Evolutionary conservation across 1,140 invertebrate species (phyloP).

Genomic region (Lepidurus packardi): DNA sequence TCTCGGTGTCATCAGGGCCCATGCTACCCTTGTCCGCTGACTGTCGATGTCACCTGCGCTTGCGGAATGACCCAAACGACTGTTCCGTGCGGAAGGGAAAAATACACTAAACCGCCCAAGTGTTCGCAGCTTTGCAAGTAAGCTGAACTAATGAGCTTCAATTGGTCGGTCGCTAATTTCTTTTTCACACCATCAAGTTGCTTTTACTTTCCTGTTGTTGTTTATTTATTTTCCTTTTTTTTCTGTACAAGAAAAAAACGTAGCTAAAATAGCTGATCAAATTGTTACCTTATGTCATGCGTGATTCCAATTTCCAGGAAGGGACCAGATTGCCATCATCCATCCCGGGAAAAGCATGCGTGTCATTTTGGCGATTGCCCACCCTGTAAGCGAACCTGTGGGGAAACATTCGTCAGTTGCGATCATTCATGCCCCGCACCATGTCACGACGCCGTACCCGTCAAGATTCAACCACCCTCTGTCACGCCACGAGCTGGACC

Average conservation of each 20-base stretch:
- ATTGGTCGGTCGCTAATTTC: too few relatives aligned
- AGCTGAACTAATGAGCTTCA: conserved; percentile 35
- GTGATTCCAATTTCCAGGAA: conserved; percentile 48
- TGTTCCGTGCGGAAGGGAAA: conserved; percentile 79
- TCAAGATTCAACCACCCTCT: conserved; percentile 50
- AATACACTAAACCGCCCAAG: conserved; percentile 66
- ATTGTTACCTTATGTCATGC: neutral
- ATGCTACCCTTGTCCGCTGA: conserved; percentile 82
- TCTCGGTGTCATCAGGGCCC: conserved; percentile 78
- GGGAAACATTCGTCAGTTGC: conserved; percentile 57
- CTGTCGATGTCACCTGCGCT: conserved; percentile 68
- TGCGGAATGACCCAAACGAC: conserved; percentile 72
- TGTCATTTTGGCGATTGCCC: conserved; percentile 87
- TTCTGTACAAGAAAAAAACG: too few relatives aligned
- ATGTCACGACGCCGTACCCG: conserved; percentile 75
- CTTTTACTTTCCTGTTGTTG: too few relatives aligned
- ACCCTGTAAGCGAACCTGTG: conserved; percentile 68
- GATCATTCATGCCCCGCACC: conserved; percentile 63
- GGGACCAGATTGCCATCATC: conserved; percentile 71
- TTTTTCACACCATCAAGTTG: too few relatives aligned
- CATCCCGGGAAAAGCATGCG: conserved; percentile 60
- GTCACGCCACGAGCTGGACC: conserved; percentile 59
- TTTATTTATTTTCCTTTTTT: too few relatives aligned
- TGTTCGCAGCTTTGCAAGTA: conserved; percentile 67
- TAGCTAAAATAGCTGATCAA: neutral